Conservation (phyloP, 2,888 invertebrate genomes). For the Latrodectus elegans region DNA sequence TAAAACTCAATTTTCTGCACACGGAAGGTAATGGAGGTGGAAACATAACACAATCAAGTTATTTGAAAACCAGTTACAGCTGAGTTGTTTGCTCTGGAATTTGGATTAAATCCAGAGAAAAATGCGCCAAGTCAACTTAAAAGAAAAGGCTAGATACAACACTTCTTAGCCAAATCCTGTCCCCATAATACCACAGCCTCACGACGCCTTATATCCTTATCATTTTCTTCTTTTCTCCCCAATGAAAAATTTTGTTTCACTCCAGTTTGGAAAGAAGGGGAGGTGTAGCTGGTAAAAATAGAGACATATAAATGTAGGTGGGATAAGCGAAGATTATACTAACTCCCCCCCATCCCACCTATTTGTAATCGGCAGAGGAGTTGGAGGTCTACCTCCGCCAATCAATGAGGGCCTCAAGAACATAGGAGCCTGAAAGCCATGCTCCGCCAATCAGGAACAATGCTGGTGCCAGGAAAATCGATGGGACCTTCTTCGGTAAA, state of each 20-base stretch:
- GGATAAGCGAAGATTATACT: conserved; percentile 61
- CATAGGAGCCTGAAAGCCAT: conserved; percentile 65
- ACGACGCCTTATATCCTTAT: conserved; percentile 44
- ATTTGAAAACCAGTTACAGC: conserved; percentile 65
- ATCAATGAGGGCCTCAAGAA: conserved; percentile 65
- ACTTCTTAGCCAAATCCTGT: conserved; percentile 60
- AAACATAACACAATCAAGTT: conserved; percentile 67
- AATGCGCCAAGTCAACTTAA: conserved; percentile 59
- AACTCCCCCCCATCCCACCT: background rate
- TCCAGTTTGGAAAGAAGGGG: conserved; percentile 16
- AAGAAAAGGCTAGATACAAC: conserved; percentile 46
- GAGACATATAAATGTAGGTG: conserved; percentile 64
- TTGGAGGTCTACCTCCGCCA: conserved; percentile 47
- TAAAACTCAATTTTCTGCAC: background rate
- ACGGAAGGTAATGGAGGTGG: conserved; percentile 47
- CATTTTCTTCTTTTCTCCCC: conserved; percentile 38
- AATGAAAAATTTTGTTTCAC: conserved; percentile 43
- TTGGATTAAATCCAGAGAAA: conserved; percentile 32
- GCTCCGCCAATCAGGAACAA: conserved; percentile 69
- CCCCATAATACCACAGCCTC: conserved; percentile 57
- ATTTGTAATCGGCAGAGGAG: conserved; percentile 3
- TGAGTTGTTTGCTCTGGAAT: conserved; percentile 66
- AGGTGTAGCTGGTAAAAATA: conserved; percentile 48
- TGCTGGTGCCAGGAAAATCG: conserved; percentile 66
- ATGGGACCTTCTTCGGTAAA: conserved; percentile 66